A percentile compares a stretch with the other conserved stretches of the same genome.
Evolutionary conservation across 2,888 invertebrate species (phyloP).

Genomic region (Luperina testacea): DNA sequence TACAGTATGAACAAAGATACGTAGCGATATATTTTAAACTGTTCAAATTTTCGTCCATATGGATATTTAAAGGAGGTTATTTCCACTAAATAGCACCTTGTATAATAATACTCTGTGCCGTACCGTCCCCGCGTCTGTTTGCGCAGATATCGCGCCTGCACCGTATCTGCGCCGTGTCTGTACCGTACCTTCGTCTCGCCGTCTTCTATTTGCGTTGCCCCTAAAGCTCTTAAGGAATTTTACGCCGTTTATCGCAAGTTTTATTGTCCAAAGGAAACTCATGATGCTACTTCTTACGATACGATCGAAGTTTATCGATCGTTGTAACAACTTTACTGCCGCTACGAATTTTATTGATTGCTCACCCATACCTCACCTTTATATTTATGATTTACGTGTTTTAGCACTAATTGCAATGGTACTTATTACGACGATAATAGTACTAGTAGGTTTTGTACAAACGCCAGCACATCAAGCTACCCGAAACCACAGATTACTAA

Average conservation of each 20-base stretch:
- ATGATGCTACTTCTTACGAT: not conserved
- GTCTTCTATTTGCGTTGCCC: no score
- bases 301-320: not conserved
- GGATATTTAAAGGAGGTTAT: not conserved
- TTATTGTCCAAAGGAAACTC: not conserved
- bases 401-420: conserved; percentile 41
- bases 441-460: no score
- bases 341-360: conserved; percentile 25
- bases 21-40: conserved; percentile 52
- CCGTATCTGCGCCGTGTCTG: no score
- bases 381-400: conserved; percentile 34
- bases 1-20: conserved; percentile 16
- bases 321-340: not conserved
- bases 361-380: not conserved
- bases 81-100: no score
- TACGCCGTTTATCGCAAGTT: not conserved
- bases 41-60: conserved; percentile 43
- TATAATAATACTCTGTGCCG: no score
- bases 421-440: not conserved
- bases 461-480: no score
- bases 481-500: no score
- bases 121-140: no score
- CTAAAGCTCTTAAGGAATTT: not conserved
- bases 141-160: no score
- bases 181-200: no score